A percentile compares a stretch with the other conserved stretches of the same genome.
Conservation (phyloP, 2,113 vertebrate species). For the Microtus pennsylvanicus region DNA sequence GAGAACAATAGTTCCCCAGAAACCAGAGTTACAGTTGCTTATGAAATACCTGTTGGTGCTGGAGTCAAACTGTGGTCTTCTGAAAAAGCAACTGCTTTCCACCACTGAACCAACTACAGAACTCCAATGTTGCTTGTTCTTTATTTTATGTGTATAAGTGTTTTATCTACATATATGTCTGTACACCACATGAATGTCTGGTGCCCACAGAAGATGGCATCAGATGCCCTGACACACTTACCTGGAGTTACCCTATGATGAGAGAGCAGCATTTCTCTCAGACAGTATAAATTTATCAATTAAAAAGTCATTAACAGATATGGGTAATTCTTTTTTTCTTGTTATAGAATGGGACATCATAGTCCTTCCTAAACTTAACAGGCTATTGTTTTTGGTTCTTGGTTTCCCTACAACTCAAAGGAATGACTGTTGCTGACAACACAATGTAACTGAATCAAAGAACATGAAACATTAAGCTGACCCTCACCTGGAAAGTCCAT, state of each 20-base stretch:
- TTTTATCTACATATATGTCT: background rate
- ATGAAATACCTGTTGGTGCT: background rate
- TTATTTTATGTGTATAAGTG: background rate
- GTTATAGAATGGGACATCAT: background rate
- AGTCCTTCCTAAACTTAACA: background rate
- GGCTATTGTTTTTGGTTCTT: background rate
- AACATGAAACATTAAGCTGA: background rate
- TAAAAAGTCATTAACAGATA: background rate
- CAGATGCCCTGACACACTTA: background rate
- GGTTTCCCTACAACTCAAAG: too few species aligned
- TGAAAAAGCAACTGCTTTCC: background rate
- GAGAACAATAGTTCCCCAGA: background rate
- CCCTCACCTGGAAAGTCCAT: background rate
- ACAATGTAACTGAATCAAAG: background rate
- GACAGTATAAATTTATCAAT: background rate
- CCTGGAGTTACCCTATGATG: background rate
- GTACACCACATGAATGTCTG: background rate
- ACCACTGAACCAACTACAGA: background rate
- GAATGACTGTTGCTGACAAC: background rate
- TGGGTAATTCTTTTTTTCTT: background rate
- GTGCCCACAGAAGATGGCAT: background rate
- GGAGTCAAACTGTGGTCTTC: background rate
- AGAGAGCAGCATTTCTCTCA: background rate
- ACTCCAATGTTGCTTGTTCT: background rate
- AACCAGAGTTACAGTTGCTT: background rate